A percentile compares a stretch with the other conserved stretches of the same genome.
Conservation (phyloP, 2,113 vertebrate species). For the Melozone crissalis region DNA sequence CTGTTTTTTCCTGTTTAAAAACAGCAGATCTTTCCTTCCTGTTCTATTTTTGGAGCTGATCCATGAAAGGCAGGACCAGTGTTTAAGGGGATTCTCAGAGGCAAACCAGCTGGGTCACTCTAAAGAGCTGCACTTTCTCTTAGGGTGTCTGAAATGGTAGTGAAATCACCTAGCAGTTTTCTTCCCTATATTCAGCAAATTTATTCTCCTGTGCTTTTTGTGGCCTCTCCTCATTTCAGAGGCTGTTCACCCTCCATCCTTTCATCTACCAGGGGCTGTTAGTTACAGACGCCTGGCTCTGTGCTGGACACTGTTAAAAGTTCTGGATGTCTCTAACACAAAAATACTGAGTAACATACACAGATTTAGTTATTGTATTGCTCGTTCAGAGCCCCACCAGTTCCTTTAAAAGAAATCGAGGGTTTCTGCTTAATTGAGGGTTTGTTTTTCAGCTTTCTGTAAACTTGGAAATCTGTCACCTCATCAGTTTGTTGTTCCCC, state of each 20-base stretch:
- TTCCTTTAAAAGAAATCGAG: background rate
- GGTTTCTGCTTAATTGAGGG: background rate
- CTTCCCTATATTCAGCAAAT: background rate
- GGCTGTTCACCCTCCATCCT: background rate
- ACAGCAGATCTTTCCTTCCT: background rate
- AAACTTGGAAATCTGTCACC: background rate
- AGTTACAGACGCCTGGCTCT: background rate
- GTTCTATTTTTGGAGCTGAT: background rate
- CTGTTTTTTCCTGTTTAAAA: slow-evolving; percentile 12
- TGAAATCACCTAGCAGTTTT: background rate
- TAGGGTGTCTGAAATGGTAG: background rate
- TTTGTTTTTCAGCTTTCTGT: background rate
- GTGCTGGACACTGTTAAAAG: background rate
- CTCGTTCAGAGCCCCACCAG: background rate
- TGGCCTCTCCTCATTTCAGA: background rate
- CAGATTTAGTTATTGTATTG: rapidly evolving
- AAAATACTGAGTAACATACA: background rate
- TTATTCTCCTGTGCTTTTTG: background rate
- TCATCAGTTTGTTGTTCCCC: background rate
- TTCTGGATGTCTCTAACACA: background rate
- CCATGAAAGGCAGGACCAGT: background rate
- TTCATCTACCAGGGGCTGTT: background rate
- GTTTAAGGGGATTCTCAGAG: background rate
- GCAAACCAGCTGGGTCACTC: background rate
- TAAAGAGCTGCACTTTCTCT: background rate